phyloP scores from a whole-genome alignment of 2,888 invertebrate genomes.

The Nycteola revayana region DNA sequence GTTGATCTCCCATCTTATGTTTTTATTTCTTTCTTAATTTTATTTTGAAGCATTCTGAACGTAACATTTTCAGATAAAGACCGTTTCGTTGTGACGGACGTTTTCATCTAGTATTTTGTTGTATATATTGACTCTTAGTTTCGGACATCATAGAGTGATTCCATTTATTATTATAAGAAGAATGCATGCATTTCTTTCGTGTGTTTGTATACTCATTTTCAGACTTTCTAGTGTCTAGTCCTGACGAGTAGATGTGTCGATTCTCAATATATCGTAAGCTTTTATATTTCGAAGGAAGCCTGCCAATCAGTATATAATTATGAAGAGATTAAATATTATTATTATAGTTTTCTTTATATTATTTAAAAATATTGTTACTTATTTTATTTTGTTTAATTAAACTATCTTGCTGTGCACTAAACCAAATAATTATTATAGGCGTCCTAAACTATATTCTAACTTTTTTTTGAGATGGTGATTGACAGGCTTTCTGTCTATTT shows the following conservation, averaged over 20 bases:
- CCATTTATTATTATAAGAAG: slow-evolving; percentile 77
- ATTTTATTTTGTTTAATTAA: slow-evolving; percentile 38
- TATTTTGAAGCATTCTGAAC: slow-evolving; percentile 22
- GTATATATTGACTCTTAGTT: slow-evolving; percentile 72
- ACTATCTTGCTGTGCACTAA: slow-evolving; percentile 66
- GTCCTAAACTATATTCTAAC: slow-evolving; percentile 39
- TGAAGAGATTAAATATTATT: slow-evolving; percentile 22
- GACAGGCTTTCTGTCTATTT: slow-evolving; percentile 60
- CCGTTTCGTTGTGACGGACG: slow-evolving; percentile 23
- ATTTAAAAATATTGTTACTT: slow-evolving; percentile 26
- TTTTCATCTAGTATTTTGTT: slow-evolving; percentile 40
- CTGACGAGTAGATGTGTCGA: slow-evolving; percentile 67
- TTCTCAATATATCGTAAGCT: slow-evolving; percentile 73
- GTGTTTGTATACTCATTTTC: slow-evolving; percentile 77
- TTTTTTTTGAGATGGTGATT: slow-evolving; percentile 38
- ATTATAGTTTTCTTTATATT: slow-evolving; percentile 30
- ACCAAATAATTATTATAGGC: slow-evolving; percentile 68
- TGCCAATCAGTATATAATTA: slow-evolving; percentile 46
- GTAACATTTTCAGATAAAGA: slow-evolving; percentile 22
- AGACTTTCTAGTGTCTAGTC: slow-evolving; percentile 77
- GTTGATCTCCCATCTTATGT: slow-evolving; percentile 42
- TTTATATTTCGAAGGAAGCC: slow-evolving; percentile 62
- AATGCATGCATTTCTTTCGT: slow-evolving; percentile 79
- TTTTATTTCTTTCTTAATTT: slow-evolving; percentile 22
- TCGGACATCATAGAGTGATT: slow-evolving; percentile 74